Evolutionary conservation across 2,888 invertebrate genomes (phyloP), one percentile per base, ranked within the genome.

Genomic region (Camponotus fellah): DNA sequence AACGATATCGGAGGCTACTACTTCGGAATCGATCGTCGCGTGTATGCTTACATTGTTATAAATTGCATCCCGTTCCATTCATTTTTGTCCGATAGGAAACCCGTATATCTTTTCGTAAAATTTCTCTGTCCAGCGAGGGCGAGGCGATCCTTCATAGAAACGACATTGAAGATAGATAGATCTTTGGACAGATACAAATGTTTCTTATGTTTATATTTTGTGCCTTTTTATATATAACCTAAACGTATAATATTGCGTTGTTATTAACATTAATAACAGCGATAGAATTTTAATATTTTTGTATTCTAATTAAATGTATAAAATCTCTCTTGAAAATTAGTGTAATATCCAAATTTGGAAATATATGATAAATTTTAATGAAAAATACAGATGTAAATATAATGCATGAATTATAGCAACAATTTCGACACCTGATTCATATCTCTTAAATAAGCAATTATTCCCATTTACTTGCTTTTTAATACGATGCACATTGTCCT

Each of bases 121-220:
- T 87, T 88, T 82, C 84, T 85, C 84, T 88, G 79, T 82, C 85
- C 68, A 72, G 80, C 71, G 80, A 82, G 60, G 80, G 58, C 75
- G 80, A 37, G 82, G 75, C 74, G 86, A 90, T 90, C 90, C 86
- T 79, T 90, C 91, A 90, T 90, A 82, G 75, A 32, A 40, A 83
- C 86, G 90, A 89, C 88, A 87, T 65, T 79, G 75, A 85, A 89
- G 90, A 90, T 89, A 88, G 89, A 90, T 90, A 88, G 83, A 88
- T 85, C 83, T 89, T 84, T 82, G 75, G 90, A 89, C 88, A 87
- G 85, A 83, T 88, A 90, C 90, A 90, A 90, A 90, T 90, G 87
- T 85, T 83, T 74, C 76, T 84, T 84, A 85, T 84, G 76, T 87
- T 88, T 89, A 86, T 87, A 82, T 83, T 53, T 68, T 75, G 82